Conservation (phyloP, 2,888 invertebrate species). For the Anorthoa munda region DNA sequence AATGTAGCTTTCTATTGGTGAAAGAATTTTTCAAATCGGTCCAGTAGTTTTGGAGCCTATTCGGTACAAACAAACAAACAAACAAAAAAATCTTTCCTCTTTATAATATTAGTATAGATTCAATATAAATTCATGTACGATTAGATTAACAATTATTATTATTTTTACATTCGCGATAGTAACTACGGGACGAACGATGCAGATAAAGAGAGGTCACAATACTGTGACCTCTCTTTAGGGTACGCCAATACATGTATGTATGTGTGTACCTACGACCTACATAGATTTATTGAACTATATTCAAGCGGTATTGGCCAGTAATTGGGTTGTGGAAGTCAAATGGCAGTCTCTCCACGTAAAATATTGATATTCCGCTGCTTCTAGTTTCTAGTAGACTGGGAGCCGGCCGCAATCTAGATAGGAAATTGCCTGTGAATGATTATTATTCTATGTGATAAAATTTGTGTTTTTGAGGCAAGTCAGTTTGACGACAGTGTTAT, state of each 20-base stretch:
- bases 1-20: too few relatives aligned
- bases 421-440: slow-evolving; percentile 11
- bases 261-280: not conserved
- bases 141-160: too few relatives aligned
- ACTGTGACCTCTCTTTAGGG: too few relatives aligned
- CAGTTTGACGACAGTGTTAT: too few relatives aligned
- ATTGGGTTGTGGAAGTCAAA: slow-evolving; percentile 23
- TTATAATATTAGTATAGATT: too few relatives aligned
- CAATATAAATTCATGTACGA: too few relatives aligned
- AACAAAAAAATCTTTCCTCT: too few relatives aligned
- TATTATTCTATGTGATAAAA: not conserved
- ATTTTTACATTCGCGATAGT: not conserved
- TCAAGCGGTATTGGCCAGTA: not conserved
- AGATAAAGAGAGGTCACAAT: not conserved
- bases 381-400: not conserved
- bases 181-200: too few relatives aligned
- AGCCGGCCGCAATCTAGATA: slow-evolving; percentile 4
- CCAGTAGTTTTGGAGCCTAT: too few relatives aligned
- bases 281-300: slow-evolving; percentile 15
- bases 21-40: too few relatives aligned
- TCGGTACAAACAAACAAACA: too few relatives aligned
- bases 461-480: too few relatives aligned
- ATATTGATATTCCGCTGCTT: slow-evolving; percentile 15
- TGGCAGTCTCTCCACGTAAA: slow-evolving; percentile 29
- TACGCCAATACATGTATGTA: not conserved